Conservation (phyloP, 2,888 invertebrate species). For the Caradrina clavipalpis region DNA sequence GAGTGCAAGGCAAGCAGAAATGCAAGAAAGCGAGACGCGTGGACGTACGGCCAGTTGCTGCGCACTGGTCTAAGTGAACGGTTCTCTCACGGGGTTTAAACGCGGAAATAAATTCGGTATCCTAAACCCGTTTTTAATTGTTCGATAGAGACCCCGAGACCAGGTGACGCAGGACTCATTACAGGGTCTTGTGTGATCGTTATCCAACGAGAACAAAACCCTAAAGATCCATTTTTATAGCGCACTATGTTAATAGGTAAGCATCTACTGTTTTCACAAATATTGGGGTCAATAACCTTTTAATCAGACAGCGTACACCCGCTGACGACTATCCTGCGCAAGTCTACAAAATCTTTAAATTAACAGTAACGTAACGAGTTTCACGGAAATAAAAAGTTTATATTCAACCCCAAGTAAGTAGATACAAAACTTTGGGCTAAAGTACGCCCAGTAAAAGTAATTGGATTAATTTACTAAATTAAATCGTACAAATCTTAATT, state of each 20-base stretch:
- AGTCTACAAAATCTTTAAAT: background rate
- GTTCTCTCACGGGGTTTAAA: too few relatives aligned
- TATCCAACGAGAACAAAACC: too few relatives aligned
- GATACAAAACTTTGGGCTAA: background rate
- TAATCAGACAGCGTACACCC: too few relatives aligned
- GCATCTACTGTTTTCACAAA: background rate
- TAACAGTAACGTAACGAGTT: background rate
- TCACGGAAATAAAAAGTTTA: background rate
- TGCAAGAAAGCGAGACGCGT: too few relatives aligned
- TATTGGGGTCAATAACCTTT: background rate
- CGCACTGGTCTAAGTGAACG: too few relatives aligned
- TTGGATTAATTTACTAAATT: constrained; percentile 1
- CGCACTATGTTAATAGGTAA: background rate
- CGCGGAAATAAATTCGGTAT: too few relatives aligned
- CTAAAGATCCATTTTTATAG: background rate
- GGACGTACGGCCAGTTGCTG: too few relatives aligned
- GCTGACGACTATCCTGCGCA: background rate
- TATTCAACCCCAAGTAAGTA: background rate
- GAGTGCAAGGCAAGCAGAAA: too few relatives aligned
- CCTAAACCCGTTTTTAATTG: too few relatives aligned
- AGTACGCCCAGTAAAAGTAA: background rate
- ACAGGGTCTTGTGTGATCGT: too few relatives aligned
- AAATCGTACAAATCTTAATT: background rate
- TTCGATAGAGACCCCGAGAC: too few relatives aligned
- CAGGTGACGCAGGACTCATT: too few relatives aligned